A percentile compares a stretch with the other conserved stretches of the same genome.
Evolutionary conservation across 1,140 invertebrate species (phyloP).

Genomic region (Eubasilissa regina): DNA sequence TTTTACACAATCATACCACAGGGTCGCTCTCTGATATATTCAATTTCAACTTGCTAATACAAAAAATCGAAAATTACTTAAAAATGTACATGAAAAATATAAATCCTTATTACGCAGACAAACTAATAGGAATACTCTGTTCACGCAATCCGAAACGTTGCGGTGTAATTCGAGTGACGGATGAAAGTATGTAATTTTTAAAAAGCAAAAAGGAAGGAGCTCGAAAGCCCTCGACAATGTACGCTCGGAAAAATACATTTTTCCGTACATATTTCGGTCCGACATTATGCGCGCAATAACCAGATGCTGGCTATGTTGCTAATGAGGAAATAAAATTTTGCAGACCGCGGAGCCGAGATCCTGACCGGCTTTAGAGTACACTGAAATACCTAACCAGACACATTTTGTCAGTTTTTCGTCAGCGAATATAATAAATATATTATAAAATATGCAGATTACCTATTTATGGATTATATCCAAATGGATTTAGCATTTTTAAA

Average conservation of each 20-base stretch:
- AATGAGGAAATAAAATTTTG: conserved; percentile 58
- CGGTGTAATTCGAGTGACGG: not conserved
- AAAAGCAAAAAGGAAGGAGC: conserved; percentile 8
- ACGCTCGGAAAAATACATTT: conserved; percentile 25
- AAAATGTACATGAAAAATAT: not conserved
- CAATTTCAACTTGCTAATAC: too few relatives aligned
- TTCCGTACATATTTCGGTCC: conserved; percentile 41
- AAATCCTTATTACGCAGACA: not conserved
- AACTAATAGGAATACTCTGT: not conserved
- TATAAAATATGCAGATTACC: too few relatives aligned
- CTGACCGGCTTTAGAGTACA: not conserved
- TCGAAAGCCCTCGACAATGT: conserved; percentile 11
- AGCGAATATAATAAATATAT: too few relatives aligned
- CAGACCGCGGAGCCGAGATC: conserved; percentile 8
- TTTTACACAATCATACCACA: too few relatives aligned
- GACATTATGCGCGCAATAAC: conserved; percentile 46
- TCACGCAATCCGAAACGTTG: not conserved
- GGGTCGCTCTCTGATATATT: too few relatives aligned
- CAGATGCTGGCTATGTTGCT: conserved; percentile 47
- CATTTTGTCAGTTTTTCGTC: too few relatives aligned
- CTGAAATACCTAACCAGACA: too few relatives aligned
- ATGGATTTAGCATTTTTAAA: too few relatives aligned
- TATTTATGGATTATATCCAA: too few relatives aligned
- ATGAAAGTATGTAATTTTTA: conserved; percentile 36
- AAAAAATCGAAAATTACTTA: not conserved